A percentile compares a stretch with the other conserved stretches of the same genome.
Conservation (phyloP, 1,140 invertebrate species). For the Rhagoletis zephyria region DNA sequence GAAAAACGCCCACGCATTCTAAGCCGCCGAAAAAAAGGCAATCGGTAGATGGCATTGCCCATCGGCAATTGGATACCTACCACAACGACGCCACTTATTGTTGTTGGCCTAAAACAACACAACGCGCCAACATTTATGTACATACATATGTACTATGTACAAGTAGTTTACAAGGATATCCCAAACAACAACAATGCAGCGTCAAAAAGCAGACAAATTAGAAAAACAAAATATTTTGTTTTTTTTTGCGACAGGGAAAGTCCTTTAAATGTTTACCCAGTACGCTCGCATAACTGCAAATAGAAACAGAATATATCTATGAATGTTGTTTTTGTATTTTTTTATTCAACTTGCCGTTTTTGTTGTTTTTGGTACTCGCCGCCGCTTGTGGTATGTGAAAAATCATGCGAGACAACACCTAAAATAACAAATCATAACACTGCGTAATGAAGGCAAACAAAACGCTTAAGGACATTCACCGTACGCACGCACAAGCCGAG, state of each 20-base stretch:
- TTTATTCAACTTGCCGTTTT: slow-evolving; percentile 1
- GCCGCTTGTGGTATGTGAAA: slow-evolving; percentile 46
- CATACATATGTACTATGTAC: too few species aligned
- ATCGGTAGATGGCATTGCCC: background rate
- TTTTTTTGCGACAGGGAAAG: background rate
- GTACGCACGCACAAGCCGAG: background rate
- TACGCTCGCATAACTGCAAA: slow-evolving; percentile 6
- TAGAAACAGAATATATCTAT: background rate
- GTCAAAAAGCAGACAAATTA: slow-evolving; percentile 46
- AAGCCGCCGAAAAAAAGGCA: too few species aligned
- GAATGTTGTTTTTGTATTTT: background rate
- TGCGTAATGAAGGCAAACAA: slow-evolving; percentile 54
- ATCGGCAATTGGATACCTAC: background rate
- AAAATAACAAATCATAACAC: slow-evolving; percentile 54
- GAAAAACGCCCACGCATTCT: too few species aligned
- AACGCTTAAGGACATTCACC: slow-evolving; percentile 37
- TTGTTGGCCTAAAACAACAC: background rate
- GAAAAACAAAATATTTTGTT: slow-evolving; percentile 35
- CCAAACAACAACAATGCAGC: slow-evolving; percentile 1
- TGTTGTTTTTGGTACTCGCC: background rate
- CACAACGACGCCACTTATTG: background rate
- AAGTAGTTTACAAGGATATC: slow-evolving; percentile 20
- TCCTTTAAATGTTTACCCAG: background rate
- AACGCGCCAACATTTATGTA: too few species aligned
- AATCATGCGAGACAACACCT: slow-evolving; percentile 52